Evolutionary conservation across 2,113 vertebrate genomes (phyloP), one percentile per base, ranked within the genome.

Genomic region (Noturus placidus): DNA sequence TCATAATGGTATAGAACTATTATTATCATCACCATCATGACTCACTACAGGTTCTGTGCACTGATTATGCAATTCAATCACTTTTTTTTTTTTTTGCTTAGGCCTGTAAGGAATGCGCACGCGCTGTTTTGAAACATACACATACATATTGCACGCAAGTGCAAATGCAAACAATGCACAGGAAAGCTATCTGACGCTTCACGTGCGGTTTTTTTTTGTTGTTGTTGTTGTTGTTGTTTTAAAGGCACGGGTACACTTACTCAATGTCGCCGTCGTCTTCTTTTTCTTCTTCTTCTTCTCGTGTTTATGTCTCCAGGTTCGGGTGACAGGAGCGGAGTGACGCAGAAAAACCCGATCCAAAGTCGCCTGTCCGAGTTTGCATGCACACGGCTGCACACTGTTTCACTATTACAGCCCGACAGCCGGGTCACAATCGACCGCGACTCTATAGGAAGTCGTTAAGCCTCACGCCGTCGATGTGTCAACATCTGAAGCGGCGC

Each of bases 301-400:
- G 88, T 90, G 69, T 88, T 91, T 91, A 80, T 88, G 88, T 83
- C 50, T 67, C 46, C 59, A 87, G 87, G 57, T 89, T 89, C 87
- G 81, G 78, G 9, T 90, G 87, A 87, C 89, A 85, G 82, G 61
- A 50, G 52, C 57, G 85, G 86, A 86, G 91, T 90, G 91, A 91
- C 91, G 89, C 91, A 91, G 92, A 25, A 70, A 70, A 88, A 90
- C n/a, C 89, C 91, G 86, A 89, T 93, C 90, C 90, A 91, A 93
- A 95, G 93, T 94, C 93, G 93, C 93, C 92, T 92, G 88, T 93
- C 82, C 82, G 42, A 50, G 9, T 50, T 91, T 20, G 93, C 92
- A 92, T 90, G 92, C 93, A 92, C 94, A 92, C 91, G 27, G 20
- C 17, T 91, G 86, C 87, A 38, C 69, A 87, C 89, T 91, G 91